These are phyloP conservation scores for Pterocles orientalis DNA, from an alignment of 2,113 vertebrate genomes.

Conservation along the genomic window DNA sequence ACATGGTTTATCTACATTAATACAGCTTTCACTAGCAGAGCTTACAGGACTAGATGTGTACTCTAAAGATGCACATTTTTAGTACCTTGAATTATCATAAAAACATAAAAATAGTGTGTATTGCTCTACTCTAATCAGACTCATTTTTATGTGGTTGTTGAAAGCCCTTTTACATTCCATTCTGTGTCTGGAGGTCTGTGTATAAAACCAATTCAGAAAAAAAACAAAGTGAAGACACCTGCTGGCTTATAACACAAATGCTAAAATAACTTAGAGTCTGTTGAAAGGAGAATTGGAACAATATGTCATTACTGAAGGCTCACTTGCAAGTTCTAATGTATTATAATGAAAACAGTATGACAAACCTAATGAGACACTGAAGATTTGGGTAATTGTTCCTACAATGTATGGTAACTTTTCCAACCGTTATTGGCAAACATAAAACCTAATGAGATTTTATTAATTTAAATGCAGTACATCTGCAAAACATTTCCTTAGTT, in stretches of 20 bases:
- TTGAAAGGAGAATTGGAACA: conserved; percentile 88
- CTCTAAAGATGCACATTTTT: conserved; percentile 74
- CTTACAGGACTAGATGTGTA: conserved; percentile 64
- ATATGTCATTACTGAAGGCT: conserved; percentile 89
- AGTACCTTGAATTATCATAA: conserved; percentile 77
- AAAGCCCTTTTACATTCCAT: conserved; percentile 85
- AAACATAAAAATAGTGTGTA: conserved; percentile 77
- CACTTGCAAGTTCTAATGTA: conserved; percentile 89
- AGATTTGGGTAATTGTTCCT: conserved; percentile 82
- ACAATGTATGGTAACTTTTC: conserved; percentile 85
- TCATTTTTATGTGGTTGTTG: conserved; percentile 86
- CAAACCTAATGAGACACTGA: conserved; percentile 89
- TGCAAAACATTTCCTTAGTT: conserved; percentile 85
- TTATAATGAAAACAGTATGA: conserved; percentile 96
- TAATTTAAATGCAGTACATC: conserved; percentile 87
- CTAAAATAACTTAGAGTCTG: conserved; percentile 86
- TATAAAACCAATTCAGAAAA: conserved; percentile 86
- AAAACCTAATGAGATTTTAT: conserved; percentile 90
- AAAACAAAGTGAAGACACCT: conserved; percentile 92
- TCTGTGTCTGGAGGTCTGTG: conserved; percentile 88
- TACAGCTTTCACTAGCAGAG: conserved; percentile 73
- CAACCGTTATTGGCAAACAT: conserved; percentile 86
- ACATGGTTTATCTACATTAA: conserved; percentile 75
- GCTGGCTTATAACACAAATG: conserved; percentile 88
- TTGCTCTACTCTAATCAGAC: conserved; percentile 78